Evolutionary conservation across 2,888 invertebrate genomes (phyloP), one percentile per base, ranked within the genome.

Genomic region (Drosophila meridionalis): DNA sequence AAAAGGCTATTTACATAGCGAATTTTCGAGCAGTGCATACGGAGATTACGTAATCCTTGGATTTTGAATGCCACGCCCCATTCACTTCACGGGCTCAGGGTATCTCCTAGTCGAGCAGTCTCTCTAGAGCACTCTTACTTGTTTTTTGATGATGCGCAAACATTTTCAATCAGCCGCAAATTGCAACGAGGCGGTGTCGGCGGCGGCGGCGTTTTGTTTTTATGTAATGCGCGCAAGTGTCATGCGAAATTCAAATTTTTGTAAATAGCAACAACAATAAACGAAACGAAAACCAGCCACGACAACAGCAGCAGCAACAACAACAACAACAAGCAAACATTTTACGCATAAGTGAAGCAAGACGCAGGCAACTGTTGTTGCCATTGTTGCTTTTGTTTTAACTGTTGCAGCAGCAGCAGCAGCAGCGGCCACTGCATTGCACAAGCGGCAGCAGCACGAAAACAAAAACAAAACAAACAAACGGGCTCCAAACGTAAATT

Each of bases 301-400:
- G 52, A 14, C 57, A 47, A 30, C 63, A 50, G n/a, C 62, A 67
- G 34, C 50, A 45, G 4, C 50, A 43, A 3, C 20, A 20, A 20
- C 20, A 20, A 4, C 71, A 65, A 36, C 62, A 61, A 40, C 48
- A 57, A 9, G 64, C 53, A 55, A 63, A 58, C 73, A 73, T 68
- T 76, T 83, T 68, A 87, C 83, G 90, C 90, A 75, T 69, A 83
- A 90, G 67, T 80, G 80, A 76, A 76, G 83, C 76, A 71, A 80
- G 72, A 72, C 64, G 56, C 48, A 48, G 66, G 53, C 45, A 50
- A 50, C 50, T 38, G 53, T 43, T 65, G 50, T 20, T 61, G 74
- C 61, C 75, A 68, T 85, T 76, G 80, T 71, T 61, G 74, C 63
- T 77, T 70, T 85, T 82, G 83, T 71, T 77, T 76, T 83, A 85